Evolutionary conservation across 2,113 vertebrate genomes (phyloP), one percentile per base, ranked within the genome.

Genomic region (Lampris incognitus): DNA sequence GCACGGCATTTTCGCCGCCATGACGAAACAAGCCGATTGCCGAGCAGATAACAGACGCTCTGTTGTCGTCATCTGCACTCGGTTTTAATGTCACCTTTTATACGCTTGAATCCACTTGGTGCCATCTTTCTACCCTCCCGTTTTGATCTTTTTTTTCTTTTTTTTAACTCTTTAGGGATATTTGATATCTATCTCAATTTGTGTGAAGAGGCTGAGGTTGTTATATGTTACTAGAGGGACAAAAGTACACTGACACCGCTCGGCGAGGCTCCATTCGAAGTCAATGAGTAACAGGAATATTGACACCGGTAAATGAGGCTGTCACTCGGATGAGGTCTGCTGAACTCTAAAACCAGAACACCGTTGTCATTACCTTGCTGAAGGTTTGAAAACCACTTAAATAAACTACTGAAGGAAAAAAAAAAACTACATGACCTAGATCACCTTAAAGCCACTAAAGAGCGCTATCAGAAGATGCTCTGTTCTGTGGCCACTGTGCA

Each of bases 251-350:
- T 24, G 24, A 50, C 37, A 8, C 57, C 11, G 67, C 58, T 68
- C 71, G 55, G 73, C 41, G 46, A 61, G 75, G 77, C 72, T 87
- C 60, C 68, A 78, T 87, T 83, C 74, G 66, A 56, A 78, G 86
- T 83, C 81, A 88, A 86, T 88, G 74, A 88, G 74, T 85, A 87
- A 84, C 84, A 81, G 2, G 2, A 72, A 83, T 79, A 85, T 82
- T 80, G 85, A 88, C 86, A 76, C 13, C 72, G 66, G 67, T 72
- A 85, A 87, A 89, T 83, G 73, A 90, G 60, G 48, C 81, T 81
- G 82, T 85, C 84, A 81, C 70, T 82, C 72, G 58, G 42, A 78
- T 76, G 77, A 89, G 39, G 55, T 24, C 24, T 24, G 24, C 24
- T 24, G 24, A 24, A 24, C 24, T 24, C 24, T 69, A 79, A 70